Evolutionary conservation across 2,797 vertebrate genomes (phyloP), one percentile per base, ranked within the genome.

Genomic region (Oreochromis grahami): DNA sequence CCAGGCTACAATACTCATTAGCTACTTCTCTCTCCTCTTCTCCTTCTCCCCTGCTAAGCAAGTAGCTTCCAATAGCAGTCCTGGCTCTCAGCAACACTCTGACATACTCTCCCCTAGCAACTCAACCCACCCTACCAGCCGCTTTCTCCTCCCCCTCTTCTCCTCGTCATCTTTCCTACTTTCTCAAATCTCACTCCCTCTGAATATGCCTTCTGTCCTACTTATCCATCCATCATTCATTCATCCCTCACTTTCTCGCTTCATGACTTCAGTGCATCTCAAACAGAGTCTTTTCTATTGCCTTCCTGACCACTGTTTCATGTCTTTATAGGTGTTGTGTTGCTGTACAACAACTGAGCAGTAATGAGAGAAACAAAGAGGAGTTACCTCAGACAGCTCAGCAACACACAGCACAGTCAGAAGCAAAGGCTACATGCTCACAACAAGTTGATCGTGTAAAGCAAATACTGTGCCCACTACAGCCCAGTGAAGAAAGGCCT

Each of bases 1-100:
- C 95, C 95, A 96, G 94, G 95, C 91, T 88, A 92, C 92, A 94
- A 90, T 92, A 93, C 89, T 94, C 92, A 94, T 95, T 94, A 93
- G 93, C 94, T 93, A 82, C 91, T 93, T 92, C 92, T 92, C 92
- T 88, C 92, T 89, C 89, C 87, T 87, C 88, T 91, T 90, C 90
- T 84, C 88, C 91, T 91, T 87, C 84, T 89, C 91, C 87, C 85
- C 87, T 90, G 89, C 92, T 90, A 88, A 91, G 92, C 92, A 89
- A 92, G 89, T 87, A 86, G 91, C 92, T 90, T 94, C 93, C 92
- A 94, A 95, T 95, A 89, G 90, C 92, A 94, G 93, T 70, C 86
- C 86, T 72, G 76, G 87, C 83, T 91, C 86, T 90, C 82, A 88
- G 91, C 87, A 91, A 91, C 82, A 84, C 86, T 82, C 90, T 88